phyloP scores from a whole-genome alignment of 2,888 invertebrate genomes.

The Julus scanicus region DNA sequence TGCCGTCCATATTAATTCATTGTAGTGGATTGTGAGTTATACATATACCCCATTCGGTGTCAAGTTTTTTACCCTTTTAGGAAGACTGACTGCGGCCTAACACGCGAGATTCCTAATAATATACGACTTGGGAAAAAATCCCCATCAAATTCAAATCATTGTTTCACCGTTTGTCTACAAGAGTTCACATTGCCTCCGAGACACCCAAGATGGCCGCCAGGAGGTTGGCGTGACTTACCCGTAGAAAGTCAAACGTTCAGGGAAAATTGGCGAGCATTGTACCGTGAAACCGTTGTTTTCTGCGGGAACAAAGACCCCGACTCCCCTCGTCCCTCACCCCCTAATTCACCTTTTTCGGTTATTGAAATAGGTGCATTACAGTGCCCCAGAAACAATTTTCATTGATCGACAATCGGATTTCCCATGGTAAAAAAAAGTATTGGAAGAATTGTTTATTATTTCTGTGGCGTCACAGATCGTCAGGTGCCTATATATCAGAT shows the following conservation, averaged over 20 bases:
- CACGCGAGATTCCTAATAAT: background rate
- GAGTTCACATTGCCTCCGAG: slow-evolving; percentile 18
- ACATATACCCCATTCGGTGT: background rate
- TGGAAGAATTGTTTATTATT: background rate
- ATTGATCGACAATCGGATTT: background rate
- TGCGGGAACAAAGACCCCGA: slow-evolving; percentile 15
- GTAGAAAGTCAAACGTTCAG: slow-evolving; percentile 23
- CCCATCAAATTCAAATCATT: background rate
- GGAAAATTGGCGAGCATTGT: slow-evolving; percentile 14
- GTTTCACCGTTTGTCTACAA: background rate
- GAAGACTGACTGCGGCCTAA: background rate
- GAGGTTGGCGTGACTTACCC: slow-evolving; percentile 26
- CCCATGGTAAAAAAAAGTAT: slow-evolving; percentile 7
- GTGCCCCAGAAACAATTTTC: background rate
- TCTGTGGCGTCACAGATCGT: slow-evolving; percentile 20
- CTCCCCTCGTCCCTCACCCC: background rate
- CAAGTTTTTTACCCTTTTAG: background rate
- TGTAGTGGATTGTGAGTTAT: background rate
- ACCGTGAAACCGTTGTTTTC: background rate
- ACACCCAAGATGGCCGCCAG: background rate
- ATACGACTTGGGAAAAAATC: background rate
- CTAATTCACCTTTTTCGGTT: background rate
- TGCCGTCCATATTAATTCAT: background rate
- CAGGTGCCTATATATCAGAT: slow-evolving; percentile 25
- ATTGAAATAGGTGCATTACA: slow-evolving; percentile 11